Percentiles rank a stretch among this genome's conserved stretches.
Evolutionary conservation across 1,140 invertebrate species (phyloP).

Genomic region (Drosophila tani): DNA sequence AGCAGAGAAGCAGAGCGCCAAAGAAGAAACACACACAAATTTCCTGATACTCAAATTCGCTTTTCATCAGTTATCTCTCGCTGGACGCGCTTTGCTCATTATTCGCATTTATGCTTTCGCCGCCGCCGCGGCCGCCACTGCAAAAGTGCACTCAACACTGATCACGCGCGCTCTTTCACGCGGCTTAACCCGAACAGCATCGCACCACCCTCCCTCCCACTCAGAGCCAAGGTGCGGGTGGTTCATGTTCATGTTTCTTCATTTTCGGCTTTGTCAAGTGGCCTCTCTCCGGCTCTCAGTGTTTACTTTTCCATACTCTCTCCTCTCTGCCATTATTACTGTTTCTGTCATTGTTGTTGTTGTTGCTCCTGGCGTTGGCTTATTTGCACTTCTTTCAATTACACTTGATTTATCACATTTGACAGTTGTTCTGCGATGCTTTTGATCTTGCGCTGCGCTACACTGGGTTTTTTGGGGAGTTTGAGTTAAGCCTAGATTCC

Average conservation of each 20-base stretch:
- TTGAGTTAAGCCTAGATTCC: not conserved
- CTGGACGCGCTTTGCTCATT: slow-evolving; percentile 72
- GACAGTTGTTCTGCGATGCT: slow-evolving; percentile 69
- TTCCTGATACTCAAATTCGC: slow-evolving; percentile 66
- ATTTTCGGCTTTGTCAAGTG: slow-evolving; percentile 27
- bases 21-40: slow-evolving; percentile 54
- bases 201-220: not conserved
- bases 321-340: slow-evolving; percentile 12
- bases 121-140: slow-evolving; percentile 26
- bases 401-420: slow-evolving; percentile 83
- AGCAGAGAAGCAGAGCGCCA: slow-evolving; percentile 31
- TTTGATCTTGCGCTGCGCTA: slow-evolving; percentile 63
- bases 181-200: slow-evolving; percentile 26
- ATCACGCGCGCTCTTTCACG: slow-evolving; percentile 9
- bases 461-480: not conserved
- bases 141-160: slow-evolving; percentile 42
- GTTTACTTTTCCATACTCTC: slow-evolving; percentile 42
- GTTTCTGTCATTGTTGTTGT: slow-evolving; percentile 28
- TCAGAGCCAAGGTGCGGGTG: not conserved
- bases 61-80: slow-evolving; percentile 57
- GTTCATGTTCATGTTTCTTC: slow-evolving; percentile 24
- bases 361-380: slow-evolving; percentile 69
- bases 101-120: slow-evolving; percentile 80
- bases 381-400: slow-evolving; percentile 83
- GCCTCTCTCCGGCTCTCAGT: slow-evolving; percentile 1